A percentile compares a stretch with the other conserved stretches of the same genome.
These are phyloP conservation scores for Leucopternis melanops DNA, from an alignment of 2,113 vertebrate species.

Conservation along the genomic window DNA sequence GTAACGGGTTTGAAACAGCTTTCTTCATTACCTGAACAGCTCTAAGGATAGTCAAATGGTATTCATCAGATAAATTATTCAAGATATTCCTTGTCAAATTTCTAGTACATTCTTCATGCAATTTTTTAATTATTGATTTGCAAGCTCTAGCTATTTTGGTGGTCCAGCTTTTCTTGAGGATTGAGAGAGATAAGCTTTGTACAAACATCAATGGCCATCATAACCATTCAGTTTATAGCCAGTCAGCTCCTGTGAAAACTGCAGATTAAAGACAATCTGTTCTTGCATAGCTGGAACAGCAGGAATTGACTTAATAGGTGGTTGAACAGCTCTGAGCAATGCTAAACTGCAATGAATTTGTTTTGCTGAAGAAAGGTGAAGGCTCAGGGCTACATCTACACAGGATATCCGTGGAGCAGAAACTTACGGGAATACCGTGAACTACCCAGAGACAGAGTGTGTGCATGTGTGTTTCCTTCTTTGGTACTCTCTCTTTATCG, in stretches of 20 bases:
- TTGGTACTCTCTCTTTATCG: background rate
- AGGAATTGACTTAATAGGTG: background rate
- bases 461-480: background rate
- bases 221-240: background rate
- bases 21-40: background rate
- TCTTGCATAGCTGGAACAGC: conserved; percentile 18
- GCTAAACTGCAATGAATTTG: conserved; percentile 8
- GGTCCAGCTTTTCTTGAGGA: background rate
- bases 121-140: background rate
- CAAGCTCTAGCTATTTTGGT: background rate
- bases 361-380: background rate
- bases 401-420: background rate
- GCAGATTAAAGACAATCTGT: conserved; percentile 38
- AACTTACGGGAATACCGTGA: background rate
- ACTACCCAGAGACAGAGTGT: background rate
- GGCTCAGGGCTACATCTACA: background rate
- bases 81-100: background rate
- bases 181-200: background rate
- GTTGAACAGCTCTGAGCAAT: background rate
- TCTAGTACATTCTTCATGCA: background rate
- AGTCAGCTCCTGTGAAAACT: background rate
- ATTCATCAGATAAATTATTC: background rate
- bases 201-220: background rate
- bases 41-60: background rate
- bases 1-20: background rate